Evolutionary conservation across 2,797 vertebrate species (phyloP).

Genomic region (Sebastes diaconus): DNA sequence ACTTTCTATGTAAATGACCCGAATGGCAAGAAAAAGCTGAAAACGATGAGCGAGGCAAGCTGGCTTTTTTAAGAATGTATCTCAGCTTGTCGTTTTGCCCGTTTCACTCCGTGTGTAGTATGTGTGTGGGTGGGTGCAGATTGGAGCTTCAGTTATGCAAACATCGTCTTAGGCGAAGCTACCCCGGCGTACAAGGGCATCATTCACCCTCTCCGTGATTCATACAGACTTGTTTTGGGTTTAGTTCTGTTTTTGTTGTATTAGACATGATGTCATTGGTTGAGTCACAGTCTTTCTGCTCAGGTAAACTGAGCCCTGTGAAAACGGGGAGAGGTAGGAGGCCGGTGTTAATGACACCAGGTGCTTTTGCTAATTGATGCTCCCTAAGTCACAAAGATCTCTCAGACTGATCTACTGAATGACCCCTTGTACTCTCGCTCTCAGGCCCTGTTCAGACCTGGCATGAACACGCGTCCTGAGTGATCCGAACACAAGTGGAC

Average conservation of each 20-base stretch:
- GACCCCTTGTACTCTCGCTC: too few species aligned
- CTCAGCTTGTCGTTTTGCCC: slow-evolving; percentile 7
- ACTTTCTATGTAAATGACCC: slow-evolving; percentile 37
- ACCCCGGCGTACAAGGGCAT: background rate
- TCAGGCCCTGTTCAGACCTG: too few species aligned
- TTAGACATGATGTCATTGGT: background rate
- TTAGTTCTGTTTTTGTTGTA: too few species aligned
- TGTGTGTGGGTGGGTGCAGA: background rate
- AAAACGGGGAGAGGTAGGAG: background rate
- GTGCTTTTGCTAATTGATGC: background rate
- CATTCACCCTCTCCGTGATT: slow-evolving; percentile 7
- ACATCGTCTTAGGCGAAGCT: slow-evolving; percentile 33
- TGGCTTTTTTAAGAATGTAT: slow-evolving; percentile 12
- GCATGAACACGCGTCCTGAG: too few species aligned
- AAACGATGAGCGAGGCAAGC: slow-evolving; percentile 23
- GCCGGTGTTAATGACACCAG: background rate
- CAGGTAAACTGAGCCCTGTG: background rate
- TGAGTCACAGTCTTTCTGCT: background rate
- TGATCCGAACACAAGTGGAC: too few species aligned
- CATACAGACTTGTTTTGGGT: background rate
- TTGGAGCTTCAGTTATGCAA: slow-evolving; percentile 27
- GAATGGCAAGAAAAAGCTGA: slow-evolving; percentile 19
- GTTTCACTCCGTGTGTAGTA: background rate
- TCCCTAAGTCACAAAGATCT: background rate
- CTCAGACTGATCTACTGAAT: background rate